phyloP scores from a whole-genome alignment of 2,888 invertebrate species.

The Oasisia sp. region DNA sequence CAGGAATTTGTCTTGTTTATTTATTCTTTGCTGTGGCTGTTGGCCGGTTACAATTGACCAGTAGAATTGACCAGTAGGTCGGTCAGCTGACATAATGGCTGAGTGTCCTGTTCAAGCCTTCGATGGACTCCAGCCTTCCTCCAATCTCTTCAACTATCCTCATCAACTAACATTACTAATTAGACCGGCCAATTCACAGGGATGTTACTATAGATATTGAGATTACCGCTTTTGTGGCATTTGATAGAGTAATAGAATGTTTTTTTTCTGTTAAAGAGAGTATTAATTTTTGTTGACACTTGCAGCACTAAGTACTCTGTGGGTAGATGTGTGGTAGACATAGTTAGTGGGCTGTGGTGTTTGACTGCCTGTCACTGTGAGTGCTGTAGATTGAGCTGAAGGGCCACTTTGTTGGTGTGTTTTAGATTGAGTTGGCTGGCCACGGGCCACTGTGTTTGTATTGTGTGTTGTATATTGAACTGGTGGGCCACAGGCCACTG shows the following conservation, averaged over 20 bases:
- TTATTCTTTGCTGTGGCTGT: neutral
- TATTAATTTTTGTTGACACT: too few species aligned
- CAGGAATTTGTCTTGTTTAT: neutral
- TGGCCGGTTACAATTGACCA: neutral
- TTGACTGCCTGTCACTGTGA: constrained; percentile 93
- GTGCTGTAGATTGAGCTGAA: constrained; percentile 77
- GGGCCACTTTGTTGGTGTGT: neutral
- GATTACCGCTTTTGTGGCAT: too few species aligned
- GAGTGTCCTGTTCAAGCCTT: neutral
- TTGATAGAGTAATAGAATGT: too few species aligned
- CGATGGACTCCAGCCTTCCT: neutral
- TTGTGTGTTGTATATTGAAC: neutral
- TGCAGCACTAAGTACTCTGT: too few species aligned
- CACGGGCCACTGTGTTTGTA: neutral
- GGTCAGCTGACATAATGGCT: neutral
- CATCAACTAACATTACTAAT: neutral
- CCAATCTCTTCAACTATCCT: neutral
- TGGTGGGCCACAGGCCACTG: neutral
- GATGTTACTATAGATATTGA: too few species aligned
- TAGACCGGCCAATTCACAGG: neutral
- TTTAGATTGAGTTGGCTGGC: neutral
- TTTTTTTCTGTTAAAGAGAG: too few species aligned
- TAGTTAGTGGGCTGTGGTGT: constrained; percentile 93
- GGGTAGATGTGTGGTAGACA: constrained; percentile 74
- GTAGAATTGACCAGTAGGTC: neutral